Base-by-base conservation (phyloP, 2,888 invertebrate species). In the Brachyopa scutellaris region DNA sequence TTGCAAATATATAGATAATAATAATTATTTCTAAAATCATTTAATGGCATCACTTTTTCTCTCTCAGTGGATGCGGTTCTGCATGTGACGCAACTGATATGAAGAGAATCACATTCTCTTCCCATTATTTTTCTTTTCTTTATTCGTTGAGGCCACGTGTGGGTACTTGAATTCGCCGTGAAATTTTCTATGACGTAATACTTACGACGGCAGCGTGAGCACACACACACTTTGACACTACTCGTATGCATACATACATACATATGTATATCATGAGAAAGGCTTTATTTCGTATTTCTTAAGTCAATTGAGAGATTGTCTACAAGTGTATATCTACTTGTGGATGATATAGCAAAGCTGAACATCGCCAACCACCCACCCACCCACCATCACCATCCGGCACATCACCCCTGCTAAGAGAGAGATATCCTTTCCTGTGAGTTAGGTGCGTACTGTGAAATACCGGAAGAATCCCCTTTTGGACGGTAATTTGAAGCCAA, bases 401-500 rank as follows among this genome's bases (percentile, higher is more conserved):
- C n/a, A 4, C 26, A 13, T 31, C 47, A 17, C 19, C 53, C 26
- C 42, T 6, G 6, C 26, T 26, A 7, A 15, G 31, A 53, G 31
- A 9, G 9, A 59, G 31, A 49, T 66, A 55, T 49, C 49, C 49
- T 13, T 31, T 49, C n/a, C 29, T 38, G 49, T 38, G 19, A 31
- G 49, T 40, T 70, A 53, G 59, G 67, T 79, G 79, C 74, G 73
- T 67, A 62, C 19, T 26, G 17, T 53, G 47, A 66, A 61, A 67
- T 67, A 23, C 79, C 79, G 79, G 67, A 67, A 74, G 67, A 45
- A 74, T 67, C 59, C 55, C 67, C 59, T 62, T 79, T 73, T 33
- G 67, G 61, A 67, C 66, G 79, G 73, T 73, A 79, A 73, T 67
- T 79, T 59, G 73, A 79, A 61, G 61, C 53, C 73, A 79, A 79